Percentiles rank a stretch among this genome's conserved stretches.
phyloP scores from a whole-genome alignment of 2,888 invertebrate species.

The Micoletzkya japonica region DNA sequence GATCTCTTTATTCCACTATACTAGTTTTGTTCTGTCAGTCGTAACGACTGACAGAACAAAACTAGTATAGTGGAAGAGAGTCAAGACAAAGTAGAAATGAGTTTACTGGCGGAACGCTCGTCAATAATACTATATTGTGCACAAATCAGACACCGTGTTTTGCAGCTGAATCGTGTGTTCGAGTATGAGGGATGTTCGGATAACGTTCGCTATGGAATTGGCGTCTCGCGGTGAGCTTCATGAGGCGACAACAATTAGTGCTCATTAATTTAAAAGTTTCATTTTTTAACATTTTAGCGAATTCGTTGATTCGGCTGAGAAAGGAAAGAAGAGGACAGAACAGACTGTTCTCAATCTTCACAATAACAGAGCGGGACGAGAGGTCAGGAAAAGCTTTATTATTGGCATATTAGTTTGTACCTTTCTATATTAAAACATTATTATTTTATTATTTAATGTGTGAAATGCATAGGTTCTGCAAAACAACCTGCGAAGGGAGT shows the following conservation, averaged over 20 bases:
- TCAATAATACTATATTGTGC: no score
- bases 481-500: conserved; percentile 64
- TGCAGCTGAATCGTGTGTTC: conserved; percentile 37
- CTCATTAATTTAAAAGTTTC: neutral
- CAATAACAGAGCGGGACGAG: conserved; percentile 50
- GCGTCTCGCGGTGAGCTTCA: conserved; percentile 37
- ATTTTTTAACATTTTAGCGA: conserved; percentile 39
- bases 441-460: no score
- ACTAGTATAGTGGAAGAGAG: no score
- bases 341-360: conserved; percentile 48
- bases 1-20: no score
- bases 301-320: conserved; percentile 65
- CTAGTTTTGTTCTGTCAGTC: no score
- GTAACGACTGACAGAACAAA: no score
- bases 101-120: no score
- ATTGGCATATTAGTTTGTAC: no score
- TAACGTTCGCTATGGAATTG: conserved; percentile 64
- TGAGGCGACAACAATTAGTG: conserved; percentile 29
- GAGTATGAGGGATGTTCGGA: conserved; percentile 65
- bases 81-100: no score
- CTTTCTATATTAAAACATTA: no score
- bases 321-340: conserved; percentile 66
- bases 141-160: no score
- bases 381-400: conserved; percentile 34
- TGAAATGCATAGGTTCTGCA: no score